phyloP scores from a whole-genome alignment of 2,888 invertebrate species.

The Vanessa cardui region DNA sequence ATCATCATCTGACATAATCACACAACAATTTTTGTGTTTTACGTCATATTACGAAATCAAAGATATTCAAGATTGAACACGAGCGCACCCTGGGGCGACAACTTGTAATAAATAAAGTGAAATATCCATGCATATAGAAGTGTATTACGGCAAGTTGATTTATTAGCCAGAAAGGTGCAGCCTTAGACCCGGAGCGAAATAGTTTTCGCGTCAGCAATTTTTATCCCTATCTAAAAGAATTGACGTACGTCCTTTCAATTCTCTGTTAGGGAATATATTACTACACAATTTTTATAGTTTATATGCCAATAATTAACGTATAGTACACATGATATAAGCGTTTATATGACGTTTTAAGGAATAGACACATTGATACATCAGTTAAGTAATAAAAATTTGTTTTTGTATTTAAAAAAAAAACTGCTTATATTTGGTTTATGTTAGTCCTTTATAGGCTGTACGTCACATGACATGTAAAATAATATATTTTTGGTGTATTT shows the following conservation, averaged over 20 bases:
- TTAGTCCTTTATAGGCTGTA: too few species aligned
- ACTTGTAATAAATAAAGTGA: conserved; percentile 27
- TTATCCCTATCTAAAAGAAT: conserved; percentile 19
- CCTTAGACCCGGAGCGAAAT: conserved; percentile 32
- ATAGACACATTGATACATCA: too few species aligned
- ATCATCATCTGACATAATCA: neutral
- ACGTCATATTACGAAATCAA: neutral
- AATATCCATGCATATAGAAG: conserved; percentile 73
- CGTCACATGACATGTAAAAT: too few species aligned
- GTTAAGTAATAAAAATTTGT: too few species aligned
- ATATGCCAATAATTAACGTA: too few species aligned
- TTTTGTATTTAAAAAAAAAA: too few species aligned
- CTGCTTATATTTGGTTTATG: too few species aligned
- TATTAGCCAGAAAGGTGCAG: conserved; percentile 76
- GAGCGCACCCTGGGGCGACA: conserved; percentile 9
- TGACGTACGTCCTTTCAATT: conserved; percentile 3
- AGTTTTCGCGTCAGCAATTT: conserved; percentile 30
- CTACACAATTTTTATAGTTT: too few species aligned
- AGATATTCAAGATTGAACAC: neutral
- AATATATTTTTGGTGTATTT: too few species aligned
- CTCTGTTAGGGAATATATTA: neutral
- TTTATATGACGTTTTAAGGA: too few species aligned
- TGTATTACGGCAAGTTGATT: conserved; percentile 79
- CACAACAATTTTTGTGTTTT: neutral
- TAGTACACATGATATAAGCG: too few species aligned